Evolutionary conservation across 2,888 invertebrate species (phyloP).

Genomic region (Diarsia brunnea): DNA sequence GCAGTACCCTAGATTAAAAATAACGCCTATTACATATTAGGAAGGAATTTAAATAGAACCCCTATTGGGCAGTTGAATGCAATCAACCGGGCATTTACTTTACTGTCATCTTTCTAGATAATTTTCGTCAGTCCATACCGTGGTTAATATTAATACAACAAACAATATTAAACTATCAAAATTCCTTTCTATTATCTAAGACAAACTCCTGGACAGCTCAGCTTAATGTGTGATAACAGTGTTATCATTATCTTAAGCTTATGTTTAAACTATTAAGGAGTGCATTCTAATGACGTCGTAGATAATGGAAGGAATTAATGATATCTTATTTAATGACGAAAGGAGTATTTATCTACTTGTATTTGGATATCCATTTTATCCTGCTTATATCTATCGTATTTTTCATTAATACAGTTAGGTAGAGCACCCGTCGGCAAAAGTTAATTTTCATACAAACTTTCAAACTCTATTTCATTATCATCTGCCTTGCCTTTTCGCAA

Average conservation of each 20-base stretch:
- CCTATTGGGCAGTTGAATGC: too few relatives aligned
- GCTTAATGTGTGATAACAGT: conserved; percentile 24
- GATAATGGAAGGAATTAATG: conserved; percentile 5
- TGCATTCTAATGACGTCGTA: conserved; percentile 34
- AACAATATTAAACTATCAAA: conserved; percentile 8
- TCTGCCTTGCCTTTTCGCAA: too few relatives aligned
- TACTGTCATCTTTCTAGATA: conserved; percentile 33
- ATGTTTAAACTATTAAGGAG: conserved; percentile 1
- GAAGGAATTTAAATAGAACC: too few relatives aligned
- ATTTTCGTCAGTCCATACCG: conserved; percentile 2
- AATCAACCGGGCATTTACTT: background rate
- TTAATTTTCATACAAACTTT: too few relatives aligned
- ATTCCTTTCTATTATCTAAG: conserved; percentile 31
- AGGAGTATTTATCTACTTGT: background rate
- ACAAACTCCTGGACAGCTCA: conserved; percentile 46
- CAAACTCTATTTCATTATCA: too few relatives aligned
- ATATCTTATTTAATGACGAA: conserved; percentile 5
- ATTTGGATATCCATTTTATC: background rate
- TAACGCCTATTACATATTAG: too few relatives aligned
- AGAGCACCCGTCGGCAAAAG: background rate
- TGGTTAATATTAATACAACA: conserved; percentile 28
- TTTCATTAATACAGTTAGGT: background rate
- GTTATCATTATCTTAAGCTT: conserved; percentile 41
- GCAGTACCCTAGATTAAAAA: too few relatives aligned
- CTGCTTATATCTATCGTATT: background rate